phyloP scores from a whole-genome alignment of 2,888 invertebrate genomes.

The Pandemis corylana region DNA sequence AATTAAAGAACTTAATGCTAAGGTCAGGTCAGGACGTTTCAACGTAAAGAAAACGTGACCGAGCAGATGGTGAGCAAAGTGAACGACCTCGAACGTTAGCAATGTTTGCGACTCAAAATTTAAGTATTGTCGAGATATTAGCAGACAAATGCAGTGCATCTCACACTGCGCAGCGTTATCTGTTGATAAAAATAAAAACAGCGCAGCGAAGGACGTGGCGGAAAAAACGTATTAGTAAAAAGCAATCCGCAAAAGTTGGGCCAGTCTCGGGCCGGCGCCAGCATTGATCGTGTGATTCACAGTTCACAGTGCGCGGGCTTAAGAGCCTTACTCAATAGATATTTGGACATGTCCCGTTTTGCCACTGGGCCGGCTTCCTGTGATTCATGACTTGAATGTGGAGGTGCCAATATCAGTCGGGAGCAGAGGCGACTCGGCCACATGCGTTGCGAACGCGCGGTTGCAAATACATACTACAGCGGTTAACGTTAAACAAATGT shows the following conservation, averaged over 20 bases:
- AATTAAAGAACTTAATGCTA: conserved; percentile 27
- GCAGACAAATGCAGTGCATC: conserved; percentile 17
- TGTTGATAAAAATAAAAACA: conserved; percentile 39
- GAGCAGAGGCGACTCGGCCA: conserved; percentile 60
- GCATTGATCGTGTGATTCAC: conserved; percentile 76
- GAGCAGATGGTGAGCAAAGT: conserved; percentile 38
- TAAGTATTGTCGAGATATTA: not conserved
- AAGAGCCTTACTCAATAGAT: conserved; percentile 62
- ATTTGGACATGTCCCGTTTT: conserved; percentile 77
- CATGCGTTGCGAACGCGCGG: conserved; percentile 53
- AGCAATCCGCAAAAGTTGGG: conserved; percentile 19
- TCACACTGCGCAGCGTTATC: conserved; percentile 28
- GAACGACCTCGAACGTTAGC: conserved; percentile 30
- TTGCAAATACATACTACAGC: conserved; percentile 52
- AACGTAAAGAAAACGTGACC: conserved; percentile 31
- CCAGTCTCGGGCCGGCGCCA: conserved; percentile 54
- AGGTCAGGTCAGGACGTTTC: conserved; percentile 24
- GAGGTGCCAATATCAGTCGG: conserved; percentile 68
- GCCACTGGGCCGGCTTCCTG: conserved; percentile 73
- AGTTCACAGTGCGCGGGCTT: conserved; percentile 53
- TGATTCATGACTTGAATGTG: conserved; percentile 74
- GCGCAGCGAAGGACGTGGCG: conserved; percentile 33
- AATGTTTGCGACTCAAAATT: conserved; percentile 6
- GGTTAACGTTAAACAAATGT: conserved; percentile 27
- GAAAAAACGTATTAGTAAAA: conserved; percentile 29